These are phyloP conservation scores for Fistularia commersonii DNA, from an alignment of 2,797 vertebrate species.

Conservation along the genomic window DNA sequence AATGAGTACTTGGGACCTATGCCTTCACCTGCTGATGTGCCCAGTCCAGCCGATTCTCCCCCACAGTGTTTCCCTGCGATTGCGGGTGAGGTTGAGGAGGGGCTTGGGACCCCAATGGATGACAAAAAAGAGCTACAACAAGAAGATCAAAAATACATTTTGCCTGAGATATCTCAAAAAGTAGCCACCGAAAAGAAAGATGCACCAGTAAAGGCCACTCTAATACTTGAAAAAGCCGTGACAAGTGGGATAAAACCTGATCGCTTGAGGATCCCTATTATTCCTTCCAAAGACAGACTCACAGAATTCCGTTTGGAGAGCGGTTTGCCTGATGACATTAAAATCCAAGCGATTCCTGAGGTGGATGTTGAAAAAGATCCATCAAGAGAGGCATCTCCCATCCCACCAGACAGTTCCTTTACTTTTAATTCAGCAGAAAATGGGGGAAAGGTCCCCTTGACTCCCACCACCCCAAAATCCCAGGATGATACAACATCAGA, in stretches of 20 bases:
- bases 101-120: conserved; percentile 4
- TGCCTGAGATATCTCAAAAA: conserved; percentile 29
- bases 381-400: conserved; percentile 72
- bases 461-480: conserved; percentile 43
- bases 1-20: conserved; percentile 87
- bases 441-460: conserved; percentile 27
- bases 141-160: conserved; percentile 19
- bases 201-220: conserved; percentile 37
- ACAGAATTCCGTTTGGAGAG: conserved; percentile 63
- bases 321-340: conserved; percentile 63
- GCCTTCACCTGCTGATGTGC: conserved; percentile 82
- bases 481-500: conserved; percentile 14
- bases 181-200: conserved; percentile 51
- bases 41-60: conserved; percentile 55
- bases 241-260: conserved; percentile 63
- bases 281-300: conserved; percentile 56
- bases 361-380: conserved; percentile 72
- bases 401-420: conserved; percentile 67
- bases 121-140: conserved; percentile 13
- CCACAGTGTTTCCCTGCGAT: conserved; percentile 50
- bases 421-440: conserved; percentile 50
- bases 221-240: conserved; percentile 67
- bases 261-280: conserved; percentile 63
- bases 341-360: conserved; percentile 69
- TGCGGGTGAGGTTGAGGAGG: conserved; percentile 40